These are phyloP conservation scores for Orientallactaga bullata DNA, from an alignment of 2,113 vertebrate genomes.

Conservation along the genomic window DNA sequence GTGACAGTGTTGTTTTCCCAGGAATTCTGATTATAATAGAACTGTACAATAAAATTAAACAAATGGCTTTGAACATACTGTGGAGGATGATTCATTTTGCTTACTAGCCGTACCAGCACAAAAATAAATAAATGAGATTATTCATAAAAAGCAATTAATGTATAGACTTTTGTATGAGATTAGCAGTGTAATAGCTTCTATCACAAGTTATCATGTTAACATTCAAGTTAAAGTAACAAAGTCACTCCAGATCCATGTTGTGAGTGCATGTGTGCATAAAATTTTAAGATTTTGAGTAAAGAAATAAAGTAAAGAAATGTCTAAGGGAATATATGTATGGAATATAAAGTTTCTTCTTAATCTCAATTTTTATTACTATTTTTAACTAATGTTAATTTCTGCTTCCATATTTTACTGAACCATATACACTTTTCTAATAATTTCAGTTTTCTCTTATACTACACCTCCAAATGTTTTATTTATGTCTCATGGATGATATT, in stretches of 20 bases:
- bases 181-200: background rate
- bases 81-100: background rate
- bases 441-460: background rate
- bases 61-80: background rate
- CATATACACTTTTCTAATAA: background rate
- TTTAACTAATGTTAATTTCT: background rate
- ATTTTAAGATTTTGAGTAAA: constrained; percentile 11
- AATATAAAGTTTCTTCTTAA: background rate
- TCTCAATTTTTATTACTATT: background rate
- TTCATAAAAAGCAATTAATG: background rate
- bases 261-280: background rate
- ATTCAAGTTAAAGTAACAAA: constrained; percentile 4
- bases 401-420: background rate
- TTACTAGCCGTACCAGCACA: background rate
- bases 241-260: background rate
- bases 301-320: background rate
- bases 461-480: background rate
- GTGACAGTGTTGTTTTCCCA: background rate
- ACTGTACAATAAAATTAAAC: no score
- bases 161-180: background rate
- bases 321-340: background rate
- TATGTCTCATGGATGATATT: background rate
- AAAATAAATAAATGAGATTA: background rate
- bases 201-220: background rate
- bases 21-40: background rate